Evolutionary conservation across 1,140 invertebrate species (phyloP), one percentile per base, ranked within the genome.

Genomic region (Leptopilina clavipes): DNA sequence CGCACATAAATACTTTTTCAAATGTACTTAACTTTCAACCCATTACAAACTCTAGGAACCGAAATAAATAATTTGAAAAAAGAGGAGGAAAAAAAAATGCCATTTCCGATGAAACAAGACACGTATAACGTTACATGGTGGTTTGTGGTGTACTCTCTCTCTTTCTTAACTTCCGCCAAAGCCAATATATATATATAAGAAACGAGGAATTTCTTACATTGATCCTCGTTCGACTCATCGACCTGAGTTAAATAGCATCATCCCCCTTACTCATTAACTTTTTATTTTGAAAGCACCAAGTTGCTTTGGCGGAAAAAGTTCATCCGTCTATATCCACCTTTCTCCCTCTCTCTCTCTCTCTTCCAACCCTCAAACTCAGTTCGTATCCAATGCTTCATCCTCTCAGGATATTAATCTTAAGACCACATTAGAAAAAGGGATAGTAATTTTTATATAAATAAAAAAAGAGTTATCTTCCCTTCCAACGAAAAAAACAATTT

Each of bases 241-340:
- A 81, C 77, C 82, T 81, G 52, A 81, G 78, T 85, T 87, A 89
- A 89, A 87, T 86, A 87, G 80, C 86, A 85, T 85, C 81, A 84
- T 86, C 81, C 85, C 85, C 81, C 86, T 89, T 89, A 40, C 87
- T 88, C 89, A 87, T 90, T 90, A 89, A 90, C 87, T 89, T 90
- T 88, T 89, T 90, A 89, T 88, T 89, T 86, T 85, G 79, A 85
- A 83, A 88, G 85, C 83, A 82, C 83, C 80, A 87, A 87, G 83
- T 87, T 81, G 75, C 82, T 82, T 82, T 82, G 72, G 73, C 75
- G 77, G 81, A 85, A 81, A 83, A 86, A 87, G 80, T 84, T 87
- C 80, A 81, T 82, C 81, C 84, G 82, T 81, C 74, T 72, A 54
- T n/a, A n/a, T n/a, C n/a, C n/a, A n/a, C n/a, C n/a, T n/a, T n/a